Conservation (phyloP, 2,888 invertebrate species). For the Drosophila colorata region DNA sequence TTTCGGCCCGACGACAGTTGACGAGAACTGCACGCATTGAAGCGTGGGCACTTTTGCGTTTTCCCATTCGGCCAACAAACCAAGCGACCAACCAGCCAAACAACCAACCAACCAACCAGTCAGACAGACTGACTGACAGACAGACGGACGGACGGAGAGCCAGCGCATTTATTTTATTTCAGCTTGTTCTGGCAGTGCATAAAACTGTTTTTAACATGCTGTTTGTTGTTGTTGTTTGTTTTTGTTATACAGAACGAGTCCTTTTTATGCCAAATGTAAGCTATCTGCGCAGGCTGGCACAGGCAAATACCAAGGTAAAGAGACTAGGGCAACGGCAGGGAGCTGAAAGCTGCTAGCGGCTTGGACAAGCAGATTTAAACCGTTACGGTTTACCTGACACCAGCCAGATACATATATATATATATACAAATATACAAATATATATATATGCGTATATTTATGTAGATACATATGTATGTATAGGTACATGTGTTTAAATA, state of each 20-base stretch:
- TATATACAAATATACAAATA: slow-evolving; percentile 4
- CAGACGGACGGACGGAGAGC: slow-evolving; percentile 28
- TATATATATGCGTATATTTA: slow-evolving; percentile 8
- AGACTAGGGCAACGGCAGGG: slow-evolving; percentile 18
- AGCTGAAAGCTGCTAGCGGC: slow-evolving; percentile 6
- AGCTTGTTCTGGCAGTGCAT: slow-evolving; percentile 70
- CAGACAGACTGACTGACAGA: slow-evolving; percentile 17
- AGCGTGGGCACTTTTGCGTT: slow-evolving; percentile 77
- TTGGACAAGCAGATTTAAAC: slow-evolving; percentile 77
- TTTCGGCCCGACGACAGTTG: slow-evolving; percentile 54
- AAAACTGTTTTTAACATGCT: slow-evolving; percentile 76
- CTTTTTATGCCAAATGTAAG: slow-evolving; percentile 79
- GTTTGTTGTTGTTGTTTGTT: slow-evolving; percentile 43
- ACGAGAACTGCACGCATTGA: slow-evolving; percentile 65
- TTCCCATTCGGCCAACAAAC: slow-evolving; percentile 51
- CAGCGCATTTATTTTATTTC: slow-evolving; percentile 76
- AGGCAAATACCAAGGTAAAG: slow-evolving; percentile 54
- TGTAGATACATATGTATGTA: slow-evolving; percentile 24
- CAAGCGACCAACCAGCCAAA: slow-evolving; percentile 32
- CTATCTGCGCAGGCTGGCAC: slow-evolving; percentile 70
- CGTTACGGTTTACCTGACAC: slow-evolving; percentile 70
- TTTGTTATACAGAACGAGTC: slow-evolving; percentile 44
- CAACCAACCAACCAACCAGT: slow-evolving; percentile 14
- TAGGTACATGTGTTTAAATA: slow-evolving; percentile 66
- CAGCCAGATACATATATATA: slow-evolving; percentile 27